Evolutionary conservation across 92 coral and sea anemone species (phyloP), one percentile per base, ranked within the genome.

Genomic region (Epizoanthus scotinus): DNA sequence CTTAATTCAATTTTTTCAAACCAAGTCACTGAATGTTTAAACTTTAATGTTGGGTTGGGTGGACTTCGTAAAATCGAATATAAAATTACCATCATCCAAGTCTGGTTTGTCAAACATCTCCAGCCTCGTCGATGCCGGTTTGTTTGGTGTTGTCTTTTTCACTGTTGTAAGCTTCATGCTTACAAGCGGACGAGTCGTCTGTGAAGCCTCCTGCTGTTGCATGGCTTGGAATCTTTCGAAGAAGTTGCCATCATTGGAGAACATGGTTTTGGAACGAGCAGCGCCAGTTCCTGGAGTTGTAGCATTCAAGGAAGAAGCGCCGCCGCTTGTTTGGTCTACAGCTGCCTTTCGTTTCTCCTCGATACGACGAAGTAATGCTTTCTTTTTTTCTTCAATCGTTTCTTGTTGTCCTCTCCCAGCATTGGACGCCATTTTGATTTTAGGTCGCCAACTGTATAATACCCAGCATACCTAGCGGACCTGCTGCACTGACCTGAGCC

Each of bases 181-280:
- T 38, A 95, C 94, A 71, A 88, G 63, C 24, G 93, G 86, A 73
- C 90, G 89, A 52, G 70, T 61, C 64, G 71, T 50, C 38, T 85
- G 78, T 21, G 82, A 21, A 7, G 61, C 21, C 81, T 67, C 58
- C 36, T 82, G 81, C 47, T 94, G 90, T 68, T 93, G 99, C 99
- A 95, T 95, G 19, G 99, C 98, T 74, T 95, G 98, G 86, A 95
- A 95, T 20, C 99, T 93, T 22, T 97, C 99, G 34, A 95, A 85
- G 92, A 95, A 95, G 58, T 91, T 93, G 19, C 99, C 99, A 86
- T 95, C 99, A 67, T 95, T 95, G 63, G 85, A 86, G 78, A 95
- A 95, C 88, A 95, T 62, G 60, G 84, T 17, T 50, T 66, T 58
- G 31, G 86, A 61, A 8, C 69, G 22, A 55, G 71, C 31, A n/a